Base-by-base conservation (phyloP, 2,113 vertebrate species). In the Nibea coibor region DNA sequence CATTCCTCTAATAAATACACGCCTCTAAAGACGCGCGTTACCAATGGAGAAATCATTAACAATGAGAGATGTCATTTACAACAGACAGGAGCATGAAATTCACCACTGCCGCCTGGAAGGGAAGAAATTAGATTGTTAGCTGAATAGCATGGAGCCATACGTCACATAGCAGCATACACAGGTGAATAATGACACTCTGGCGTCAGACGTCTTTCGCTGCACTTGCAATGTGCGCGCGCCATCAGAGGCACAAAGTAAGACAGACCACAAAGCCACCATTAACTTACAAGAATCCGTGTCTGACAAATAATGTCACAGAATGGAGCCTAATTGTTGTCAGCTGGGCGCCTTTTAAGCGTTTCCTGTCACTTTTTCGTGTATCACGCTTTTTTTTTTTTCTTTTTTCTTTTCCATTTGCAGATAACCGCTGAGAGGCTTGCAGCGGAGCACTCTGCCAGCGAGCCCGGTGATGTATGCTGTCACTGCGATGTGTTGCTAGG, bases 401-500 rank as follows among this genome's bases (percentile, higher is more conserved):
- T 84, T 66, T 51, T 31, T 58, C 48, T 70, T 64, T 66, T 22
- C 35, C n/a, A 66, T 73, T 78, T 64, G 51, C 71, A 83, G 78
- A 78, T 67, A 63, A 47, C 54, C 16, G 24, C 63, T 31, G 70
- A 65, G 24, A 53, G 59, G 42, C 70, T 22, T 20, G 69, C 31
- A 57, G 74, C 62, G 16, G 53, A 53, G n/a, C 56, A 71, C 48
- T 59, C 51, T 70, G 76, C 57, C 56, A 43, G 78, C 50, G 1
- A 67, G 59, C 78, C 22, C 0, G 42, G 62, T 84, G 82, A 88
- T 85, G 66, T 84, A 82, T 90, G 78, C 67, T 88, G 88, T 76
- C 85, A 88, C 78, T 57, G 81, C 69, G 28, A 66, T 70, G 85
- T 71, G 83, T 88, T 88, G 78, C 82, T 72, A 84, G 78, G 82